Conservation (phyloP, 2,113 vertebrate genomes). For the Nesogale talazaci region DNA sequence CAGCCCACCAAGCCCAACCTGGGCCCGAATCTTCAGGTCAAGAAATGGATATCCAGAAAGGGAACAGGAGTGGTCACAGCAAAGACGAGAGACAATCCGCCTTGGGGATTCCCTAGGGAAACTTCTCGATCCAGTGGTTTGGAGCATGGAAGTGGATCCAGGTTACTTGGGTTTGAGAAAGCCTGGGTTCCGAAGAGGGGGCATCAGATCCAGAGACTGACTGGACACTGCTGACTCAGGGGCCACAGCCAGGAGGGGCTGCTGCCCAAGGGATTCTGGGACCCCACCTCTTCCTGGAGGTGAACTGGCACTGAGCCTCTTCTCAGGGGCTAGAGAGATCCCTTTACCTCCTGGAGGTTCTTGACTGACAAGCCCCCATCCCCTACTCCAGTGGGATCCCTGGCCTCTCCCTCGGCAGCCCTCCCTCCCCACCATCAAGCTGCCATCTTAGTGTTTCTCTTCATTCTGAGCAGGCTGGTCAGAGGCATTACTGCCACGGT, state of each 20-base stretch:
- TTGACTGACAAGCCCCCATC: neutral
- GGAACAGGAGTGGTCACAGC: neutral
- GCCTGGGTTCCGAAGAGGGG: neutral
- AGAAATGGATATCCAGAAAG: neutral
- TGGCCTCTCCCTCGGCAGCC: neutral
- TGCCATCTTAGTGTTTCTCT: constrained; percentile 56
- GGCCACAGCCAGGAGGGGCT: too few relatives aligned
- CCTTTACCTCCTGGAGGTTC: neutral
- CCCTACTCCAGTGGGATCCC: neutral
- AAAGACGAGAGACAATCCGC: neutral
- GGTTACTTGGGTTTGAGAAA: neutral
- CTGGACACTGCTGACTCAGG: neutral
- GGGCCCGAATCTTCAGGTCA: neutral
- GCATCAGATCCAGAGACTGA: neutral
- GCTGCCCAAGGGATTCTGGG: neutral
- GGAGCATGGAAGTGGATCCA: neutral
- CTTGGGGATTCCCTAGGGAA: neutral
- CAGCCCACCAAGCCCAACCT: neutral
- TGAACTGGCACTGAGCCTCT: neutral
- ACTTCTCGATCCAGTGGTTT: neutral
- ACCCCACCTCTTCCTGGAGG: neutral
- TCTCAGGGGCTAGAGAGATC: neutral
- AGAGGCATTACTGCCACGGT: constrained; percentile 59
- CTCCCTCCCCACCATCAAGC: neutral
- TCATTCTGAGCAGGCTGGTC: constrained; percentile 57